Evolutionary conservation across 2,113 vertebrate species (phyloP).

Genomic region (Chaetura pelagica): DNA sequence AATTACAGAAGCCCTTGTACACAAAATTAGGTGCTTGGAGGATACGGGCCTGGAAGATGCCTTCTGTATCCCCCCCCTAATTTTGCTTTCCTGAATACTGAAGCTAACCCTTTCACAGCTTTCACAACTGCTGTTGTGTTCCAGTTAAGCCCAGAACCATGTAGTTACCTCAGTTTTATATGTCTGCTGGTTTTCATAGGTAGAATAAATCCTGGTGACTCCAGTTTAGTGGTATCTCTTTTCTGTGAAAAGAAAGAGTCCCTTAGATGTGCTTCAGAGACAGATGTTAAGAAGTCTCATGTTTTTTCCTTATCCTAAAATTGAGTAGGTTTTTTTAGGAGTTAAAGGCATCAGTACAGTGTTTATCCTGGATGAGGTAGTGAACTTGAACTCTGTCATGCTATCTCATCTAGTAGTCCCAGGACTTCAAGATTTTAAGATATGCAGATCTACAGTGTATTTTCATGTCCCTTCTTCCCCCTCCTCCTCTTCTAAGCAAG

Average conservation of each 20-base stretch:
- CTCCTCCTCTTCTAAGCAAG: neutral
- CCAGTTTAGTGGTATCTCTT: neutral
- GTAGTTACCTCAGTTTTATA: neutral
- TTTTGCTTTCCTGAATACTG: neutral
- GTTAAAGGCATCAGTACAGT: neutral
- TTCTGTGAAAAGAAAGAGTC: neutral
- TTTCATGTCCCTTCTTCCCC: neutral
- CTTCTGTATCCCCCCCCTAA: rapidly evolving
- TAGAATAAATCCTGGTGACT: neutral
- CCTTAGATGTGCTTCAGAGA: neutral
- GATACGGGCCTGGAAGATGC: neutral
- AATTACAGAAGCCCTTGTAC: neutral
- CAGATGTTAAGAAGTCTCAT: neutral
- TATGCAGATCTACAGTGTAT: neutral
- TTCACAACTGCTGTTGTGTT: neutral
- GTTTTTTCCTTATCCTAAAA: neutral
- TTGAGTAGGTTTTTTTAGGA: neutral
- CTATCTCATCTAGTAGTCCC: neutral
- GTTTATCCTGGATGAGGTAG: neutral
- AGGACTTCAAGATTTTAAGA: neutral
- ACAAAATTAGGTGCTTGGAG: neutral
- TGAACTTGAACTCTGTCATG: neutral
- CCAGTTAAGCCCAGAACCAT: neutral
- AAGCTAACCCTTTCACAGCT: neutral
- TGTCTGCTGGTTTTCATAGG: neutral